Base-by-base conservation (phyloP, 2,797 vertebrate species). In the Leptodactylus fallax region DNA sequence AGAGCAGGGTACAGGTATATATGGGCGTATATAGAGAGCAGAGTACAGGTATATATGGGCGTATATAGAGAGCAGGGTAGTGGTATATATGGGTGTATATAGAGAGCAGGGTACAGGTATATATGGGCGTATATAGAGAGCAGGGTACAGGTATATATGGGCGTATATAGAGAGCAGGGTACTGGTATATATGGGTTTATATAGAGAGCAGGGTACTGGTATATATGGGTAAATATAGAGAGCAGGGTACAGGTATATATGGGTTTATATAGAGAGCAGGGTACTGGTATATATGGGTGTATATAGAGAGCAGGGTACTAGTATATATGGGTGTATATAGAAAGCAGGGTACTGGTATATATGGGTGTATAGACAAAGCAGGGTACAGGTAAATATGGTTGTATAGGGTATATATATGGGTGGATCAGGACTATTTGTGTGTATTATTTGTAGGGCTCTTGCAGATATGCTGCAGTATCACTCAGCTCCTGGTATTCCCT, bases 401-500 rank as follows among this genome's bases (percentile, higher is more conserved):
- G 56, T 25, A 17, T 55, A 1, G 67, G 0, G 27, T 14, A 58
- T 14, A 36, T 36, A 36, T 36, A 36, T 36, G 36, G 36, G 4
- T 45, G 21, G 53, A 23, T 6, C 72, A n/a, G 49, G 17, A 13
- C 10, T 49, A 7, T 79, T 53, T 1, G 36, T 78, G 72, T 78
- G 51, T 17, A 47, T 86, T 85, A 21, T 16, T 58, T 14, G 21
- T 60, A 11, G 51, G 60, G 65, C 45, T 51, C 47, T 87, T 87
- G 61, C 76, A 80, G 76, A 51, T 56, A 76, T 87, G 86, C 86
- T 76, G 86, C 86, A 87, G 80, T 87, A 65, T 67, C 58, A 81
- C 82, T 72, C 47, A 49, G 74, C 83, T 82, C 53, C 63, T 86
- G 87, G 87, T 89, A 82, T 89, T 89, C 87, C 87, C 87, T 89